phyloP scores from a whole-genome alignment of 1,140 invertebrate genomes.

The Piezodorus guildinii region DNA sequence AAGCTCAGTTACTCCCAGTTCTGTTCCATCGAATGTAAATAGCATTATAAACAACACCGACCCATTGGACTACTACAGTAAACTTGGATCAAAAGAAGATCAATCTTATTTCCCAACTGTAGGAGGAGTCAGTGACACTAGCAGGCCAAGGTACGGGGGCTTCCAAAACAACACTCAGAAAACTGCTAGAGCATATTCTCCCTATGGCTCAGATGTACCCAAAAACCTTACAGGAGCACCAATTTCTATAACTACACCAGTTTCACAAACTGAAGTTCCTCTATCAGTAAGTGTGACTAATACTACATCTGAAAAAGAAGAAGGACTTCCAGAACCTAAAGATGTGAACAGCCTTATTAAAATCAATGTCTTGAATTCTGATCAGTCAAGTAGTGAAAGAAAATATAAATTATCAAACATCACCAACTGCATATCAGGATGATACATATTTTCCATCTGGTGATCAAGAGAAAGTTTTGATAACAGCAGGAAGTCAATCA shows the following conservation, averaged over 20 bases:
- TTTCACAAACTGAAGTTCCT: background rate
- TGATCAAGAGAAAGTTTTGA: slow-evolving; percentile 29
- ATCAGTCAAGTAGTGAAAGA: slow-evolving; percentile 20
- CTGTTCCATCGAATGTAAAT: slow-evolving; percentile 23
- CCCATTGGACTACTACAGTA: background rate
- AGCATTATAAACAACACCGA: slow-evolving; percentile 11
- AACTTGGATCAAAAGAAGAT: slow-evolving; percentile 26
- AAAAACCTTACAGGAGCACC: slow-evolving; percentile 22
- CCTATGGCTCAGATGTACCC: slow-evolving; percentile 35
- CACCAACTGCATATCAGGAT: background rate
- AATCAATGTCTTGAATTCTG: slow-evolving; percentile 9
- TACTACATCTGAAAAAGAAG: background rate
- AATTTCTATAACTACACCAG: slow-evolving; percentile 7
- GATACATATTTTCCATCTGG: background rate
- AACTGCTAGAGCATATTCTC: slow-evolving; percentile 29
- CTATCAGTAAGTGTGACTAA: background rate
- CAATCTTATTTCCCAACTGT: slow-evolving; percentile 37
- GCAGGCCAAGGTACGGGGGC: slow-evolving; percentile 36
- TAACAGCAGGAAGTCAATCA: slow-evolving; percentile 29
- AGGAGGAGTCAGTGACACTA: slow-evolving; percentile 30
- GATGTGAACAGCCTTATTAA: slow-evolving; percentile 25
- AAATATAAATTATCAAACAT: slow-evolving; percentile 3
- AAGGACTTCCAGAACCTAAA: slow-evolving; percentile 20
- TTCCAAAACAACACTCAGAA: slow-evolving; percentile 41
- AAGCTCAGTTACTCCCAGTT: slow-evolving; percentile 18